These are phyloP conservation scores for Protophormia terraenovae DNA, from an alignment of 2,888 invertebrate genomes.

Conservation along the genomic window DNA sequence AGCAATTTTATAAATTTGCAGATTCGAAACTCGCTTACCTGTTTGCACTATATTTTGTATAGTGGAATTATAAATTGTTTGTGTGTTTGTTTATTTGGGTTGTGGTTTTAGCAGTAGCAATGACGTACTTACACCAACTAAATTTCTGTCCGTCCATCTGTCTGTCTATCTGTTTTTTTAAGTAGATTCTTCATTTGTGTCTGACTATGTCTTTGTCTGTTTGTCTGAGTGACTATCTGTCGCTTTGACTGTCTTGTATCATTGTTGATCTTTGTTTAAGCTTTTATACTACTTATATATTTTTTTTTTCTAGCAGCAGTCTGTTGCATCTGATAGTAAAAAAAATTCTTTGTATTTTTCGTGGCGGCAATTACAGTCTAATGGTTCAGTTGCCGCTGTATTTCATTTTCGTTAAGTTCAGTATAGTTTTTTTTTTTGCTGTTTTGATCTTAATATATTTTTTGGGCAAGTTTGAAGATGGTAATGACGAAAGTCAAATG, in stretches of 20 bases:
- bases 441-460: not conserved
- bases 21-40: not conserved
- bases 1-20: not conserved
- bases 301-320: slow-evolving; percentile 21
- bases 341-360: slow-evolving; percentile 63
- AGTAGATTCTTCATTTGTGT: slow-evolving; percentile 31
- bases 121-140: slow-evolving; percentile 54
- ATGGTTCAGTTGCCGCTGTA: slow-evolving; percentile 62
- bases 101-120: slow-evolving; percentile 43
- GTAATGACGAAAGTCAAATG: slow-evolving; percentile 47
- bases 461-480: slow-evolving; percentile 9
- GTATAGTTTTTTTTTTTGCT: not conserved
- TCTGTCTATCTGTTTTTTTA: slow-evolving; percentile 16
- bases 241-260: slow-evolving; percentile 34
- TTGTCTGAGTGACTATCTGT: slow-evolving; percentile 29
- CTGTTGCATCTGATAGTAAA: slow-evolving; percentile 66
- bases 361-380: slow-evolving; percentile 67
- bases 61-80: slow-evolving; percentile 33
- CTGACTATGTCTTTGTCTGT: slow-evolving; percentile 46
- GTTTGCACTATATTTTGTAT: slow-evolving; percentile 27
- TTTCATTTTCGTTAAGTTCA: slow-evolving; percentile 48
- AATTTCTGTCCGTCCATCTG: slow-evolving; percentile 25
- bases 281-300: slow-evolving; percentile 11
- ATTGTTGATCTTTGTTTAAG: slow-evolving; percentile 38
- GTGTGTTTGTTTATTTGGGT: slow-evolving; percentile 24